phyloP scores from a whole-genome alignment of 2,797 vertebrate genomes.

The Borostomias antarcticus region DNA sequence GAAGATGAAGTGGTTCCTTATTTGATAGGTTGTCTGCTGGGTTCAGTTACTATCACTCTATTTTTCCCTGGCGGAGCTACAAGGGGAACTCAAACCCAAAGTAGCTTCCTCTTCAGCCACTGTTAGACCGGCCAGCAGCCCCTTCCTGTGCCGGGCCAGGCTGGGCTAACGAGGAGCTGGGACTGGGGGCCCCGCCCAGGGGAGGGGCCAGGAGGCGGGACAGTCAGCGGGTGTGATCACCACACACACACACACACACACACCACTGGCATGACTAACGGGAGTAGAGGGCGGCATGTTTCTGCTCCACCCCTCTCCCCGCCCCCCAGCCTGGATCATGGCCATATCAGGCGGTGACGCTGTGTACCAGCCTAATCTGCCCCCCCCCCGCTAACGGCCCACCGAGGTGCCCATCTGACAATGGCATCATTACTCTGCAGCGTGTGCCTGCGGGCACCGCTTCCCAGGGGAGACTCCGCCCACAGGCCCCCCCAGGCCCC shows the following conservation, averaged over 20 bases:
- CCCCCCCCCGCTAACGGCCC: slow-evolving; percentile 42
- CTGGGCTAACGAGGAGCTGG: slow-evolving; percentile 82
- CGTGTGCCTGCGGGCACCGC: slow-evolving; percentile 58
- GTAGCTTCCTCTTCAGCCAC: slow-evolving; percentile 18
- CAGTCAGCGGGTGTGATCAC: neutral
- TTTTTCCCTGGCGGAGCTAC: slow-evolving; percentile 65
- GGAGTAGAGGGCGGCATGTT: neutral
- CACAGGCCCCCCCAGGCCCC: slow-evolving; percentile 50
- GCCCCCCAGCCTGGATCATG: slow-evolving; percentile 54
- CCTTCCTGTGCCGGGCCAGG: slow-evolving; percentile 79
- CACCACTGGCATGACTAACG: neutral
- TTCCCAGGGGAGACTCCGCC: slow-evolving; percentile 59
- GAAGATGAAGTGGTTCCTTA: slow-evolving; percentile 92
- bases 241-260: too few relatives aligned
- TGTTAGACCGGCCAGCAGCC: slow-evolving; percentile 68
- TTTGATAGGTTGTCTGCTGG: slow-evolving; percentile 87
- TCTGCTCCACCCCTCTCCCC: slow-evolving; percentile 36
- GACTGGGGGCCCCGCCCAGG: slow-evolving; percentile 80
- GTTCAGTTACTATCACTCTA: slow-evolving; percentile 89
- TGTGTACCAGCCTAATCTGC: slow-evolving; percentile 49
- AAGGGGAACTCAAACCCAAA: too few relatives aligned
- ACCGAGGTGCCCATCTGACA: slow-evolving; percentile 66
- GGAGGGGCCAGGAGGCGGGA: neutral
- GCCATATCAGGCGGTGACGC: slow-evolving; percentile 59
- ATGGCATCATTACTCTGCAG: slow-evolving; percentile 65